A percentile compares a stretch with the other conserved stretches of the same genome.
Evolutionary conservation across 2,113 vertebrate genomes (phyloP).

Genomic region (Myotis davidii): DNA sequence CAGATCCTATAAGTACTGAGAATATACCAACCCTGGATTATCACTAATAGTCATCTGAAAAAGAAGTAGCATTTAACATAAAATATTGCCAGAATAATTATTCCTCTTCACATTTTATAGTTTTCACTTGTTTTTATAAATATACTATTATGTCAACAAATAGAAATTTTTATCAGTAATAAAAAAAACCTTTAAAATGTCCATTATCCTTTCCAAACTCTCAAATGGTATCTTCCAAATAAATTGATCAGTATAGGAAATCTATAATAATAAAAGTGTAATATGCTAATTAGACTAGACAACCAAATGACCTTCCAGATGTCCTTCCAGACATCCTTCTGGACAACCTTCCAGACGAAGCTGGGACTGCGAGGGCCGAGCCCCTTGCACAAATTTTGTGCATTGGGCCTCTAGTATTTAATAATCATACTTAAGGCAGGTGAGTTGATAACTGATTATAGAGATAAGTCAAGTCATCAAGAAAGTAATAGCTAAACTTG

Average conservation of each 20-base stretch:
- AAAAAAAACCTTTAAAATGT: slow-evolving; percentile 68
- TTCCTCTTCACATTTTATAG: slow-evolving; percentile 9
- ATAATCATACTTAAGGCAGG: slow-evolving; percentile 51
- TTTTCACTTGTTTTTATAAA: slow-evolving; percentile 60
- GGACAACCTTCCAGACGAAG: too few species aligned
- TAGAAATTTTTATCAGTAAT: background rate
- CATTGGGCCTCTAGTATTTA: background rate
- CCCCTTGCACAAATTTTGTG: too few species aligned
- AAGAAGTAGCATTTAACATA: background rate
- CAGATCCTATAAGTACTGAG: slow-evolving; percentile 1
- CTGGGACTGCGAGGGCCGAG: too few species aligned
- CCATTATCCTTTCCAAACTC: slow-evolving; percentile 39
- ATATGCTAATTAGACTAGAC: too few species aligned
- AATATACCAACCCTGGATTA: background rate
- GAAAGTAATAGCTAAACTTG: slow-evolving; percentile 41
- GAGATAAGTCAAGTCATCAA: slow-evolving; percentile 77
- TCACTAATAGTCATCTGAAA: background rate
- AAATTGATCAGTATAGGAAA: slow-evolving; percentile 55
- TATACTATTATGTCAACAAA: background rate
- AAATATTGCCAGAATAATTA: background rate
- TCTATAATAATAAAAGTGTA: too few species aligned
- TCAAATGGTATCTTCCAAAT: slow-evolving; percentile 62
- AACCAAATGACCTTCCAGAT: too few species aligned
- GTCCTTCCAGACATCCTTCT: too few species aligned
- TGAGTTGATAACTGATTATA: slow-evolving; percentile 75